Conservation (phyloP, 1,140 invertebrate species). For the Drosophila watanabei region DNA sequence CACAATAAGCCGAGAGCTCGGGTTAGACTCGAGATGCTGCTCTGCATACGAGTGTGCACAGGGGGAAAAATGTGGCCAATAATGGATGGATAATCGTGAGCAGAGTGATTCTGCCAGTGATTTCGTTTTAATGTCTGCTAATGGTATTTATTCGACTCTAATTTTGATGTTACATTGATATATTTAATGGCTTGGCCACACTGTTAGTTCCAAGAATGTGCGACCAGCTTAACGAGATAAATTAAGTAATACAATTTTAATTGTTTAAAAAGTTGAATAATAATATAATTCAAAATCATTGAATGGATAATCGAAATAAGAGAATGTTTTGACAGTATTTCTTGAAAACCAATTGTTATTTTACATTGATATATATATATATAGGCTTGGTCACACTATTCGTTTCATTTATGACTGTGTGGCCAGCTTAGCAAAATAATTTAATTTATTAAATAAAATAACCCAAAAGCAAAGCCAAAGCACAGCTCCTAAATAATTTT, state of each 20-base stretch:
- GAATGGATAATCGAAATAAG: no score
- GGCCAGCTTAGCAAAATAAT: neutral
- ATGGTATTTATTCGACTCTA: neutral
- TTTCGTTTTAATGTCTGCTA: neutral
- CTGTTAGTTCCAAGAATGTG: neutral
- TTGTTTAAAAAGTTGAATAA: neutral
- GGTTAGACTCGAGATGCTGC: slow-evolving; percentile 29
- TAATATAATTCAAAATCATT: neutral
- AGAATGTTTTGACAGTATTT: no score
- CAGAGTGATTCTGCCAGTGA: neutral
- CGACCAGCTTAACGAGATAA: neutral
- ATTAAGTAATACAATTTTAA: neutral
- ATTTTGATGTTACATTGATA: neutral
- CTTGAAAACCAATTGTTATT: neutral
- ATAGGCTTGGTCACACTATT: neutral
- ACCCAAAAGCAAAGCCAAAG: no score
- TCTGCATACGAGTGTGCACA: slow-evolving; percentile 30
- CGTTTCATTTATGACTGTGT: neutral
- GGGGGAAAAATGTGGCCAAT: slow-evolving; percentile 12
- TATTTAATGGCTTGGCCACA: neutral
- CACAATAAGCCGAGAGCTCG: slow-evolving; percentile 70
- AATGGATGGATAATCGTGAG: neutral
- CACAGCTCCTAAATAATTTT: no score
- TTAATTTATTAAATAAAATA: no score
- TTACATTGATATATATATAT: no score